Percentiles rank a stretch among this genome's conserved stretches.
Evolutionary conservation across 2,797 vertebrate species (phyloP).

Genomic region (Coreius guichenoti): DNA sequence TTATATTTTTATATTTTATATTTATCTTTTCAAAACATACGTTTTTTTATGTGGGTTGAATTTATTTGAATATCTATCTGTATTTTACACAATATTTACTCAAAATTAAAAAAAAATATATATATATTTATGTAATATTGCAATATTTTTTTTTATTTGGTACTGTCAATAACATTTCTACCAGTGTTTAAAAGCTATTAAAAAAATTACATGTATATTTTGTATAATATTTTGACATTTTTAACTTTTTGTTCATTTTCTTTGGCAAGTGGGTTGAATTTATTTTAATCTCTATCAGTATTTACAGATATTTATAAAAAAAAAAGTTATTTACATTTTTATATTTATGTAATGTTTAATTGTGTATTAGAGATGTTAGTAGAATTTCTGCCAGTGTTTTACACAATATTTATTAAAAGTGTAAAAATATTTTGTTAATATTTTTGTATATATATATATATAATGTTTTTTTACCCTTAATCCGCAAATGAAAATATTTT

Average conservation of each 20-base stretch:
- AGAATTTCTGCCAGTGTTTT: neutral
- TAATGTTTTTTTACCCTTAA: too few species aligned
- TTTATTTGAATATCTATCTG: too few species aligned
- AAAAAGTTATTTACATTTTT: neutral
- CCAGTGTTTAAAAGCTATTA: neutral
- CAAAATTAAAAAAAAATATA: neutral
- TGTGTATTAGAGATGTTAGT: neutral
- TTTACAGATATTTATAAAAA: too few species aligned
- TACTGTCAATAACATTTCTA: neutral
- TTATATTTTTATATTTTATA: neutral
- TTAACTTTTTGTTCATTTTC: too few species aligned
- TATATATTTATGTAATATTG: neutral
- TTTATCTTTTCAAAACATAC: neutral
- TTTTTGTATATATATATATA: too few species aligned
- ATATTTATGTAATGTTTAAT: neutral
- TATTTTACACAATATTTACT: neutral
- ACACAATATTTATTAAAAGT: neutral
- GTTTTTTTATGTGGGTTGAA: too few species aligned
- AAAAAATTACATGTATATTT: too few species aligned
- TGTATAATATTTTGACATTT: too few species aligned
- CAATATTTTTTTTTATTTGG: neutral
- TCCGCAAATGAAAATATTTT: neutral
- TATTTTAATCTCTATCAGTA: neutral
- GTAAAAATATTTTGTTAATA: neutral
- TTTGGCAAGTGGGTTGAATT: neutral